Conservation (phyloP, 2,797 vertebrate species). For the Neosilurus mollespiculum region DNA sequence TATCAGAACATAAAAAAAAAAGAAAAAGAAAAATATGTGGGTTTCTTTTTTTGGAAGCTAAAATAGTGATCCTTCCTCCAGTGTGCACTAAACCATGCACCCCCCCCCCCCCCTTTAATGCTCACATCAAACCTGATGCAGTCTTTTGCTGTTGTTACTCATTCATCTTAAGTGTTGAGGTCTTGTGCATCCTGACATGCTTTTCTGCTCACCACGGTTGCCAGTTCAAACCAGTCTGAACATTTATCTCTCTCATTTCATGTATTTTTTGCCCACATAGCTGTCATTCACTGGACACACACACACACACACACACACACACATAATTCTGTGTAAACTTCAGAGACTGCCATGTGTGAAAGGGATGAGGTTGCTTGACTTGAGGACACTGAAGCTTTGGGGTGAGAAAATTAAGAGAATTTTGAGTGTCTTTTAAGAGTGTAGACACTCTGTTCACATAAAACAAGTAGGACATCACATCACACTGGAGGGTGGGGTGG, state of each 20-base stretch:
- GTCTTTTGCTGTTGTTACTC: neutral
- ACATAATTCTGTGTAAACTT: neutral
- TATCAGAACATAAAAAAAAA: too few species aligned
- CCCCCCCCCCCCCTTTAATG: neutral
- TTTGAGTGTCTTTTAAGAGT: neutral
- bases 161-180: neutral
- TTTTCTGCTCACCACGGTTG: neutral
- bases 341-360: neutral
- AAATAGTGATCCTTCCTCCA: too few species aligned
- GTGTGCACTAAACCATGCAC: too few species aligned
- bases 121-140: neutral
- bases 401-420: neutral
- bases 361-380: neutral
- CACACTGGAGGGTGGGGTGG: too few species aligned
- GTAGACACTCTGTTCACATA: neutral
- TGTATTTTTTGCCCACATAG: neutral
- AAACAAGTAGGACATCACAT: neutral
- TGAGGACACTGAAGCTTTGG: neutral
- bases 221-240: neutral
- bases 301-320: too few species aligned
- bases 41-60: too few species aligned
- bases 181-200: neutral
- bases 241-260: conserved; percentile 28
- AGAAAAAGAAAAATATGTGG: too few species aligned
- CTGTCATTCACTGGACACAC: neutral